Conservation (phyloP, 2,888 invertebrate species). For the Lysandra bellargus region DNA sequence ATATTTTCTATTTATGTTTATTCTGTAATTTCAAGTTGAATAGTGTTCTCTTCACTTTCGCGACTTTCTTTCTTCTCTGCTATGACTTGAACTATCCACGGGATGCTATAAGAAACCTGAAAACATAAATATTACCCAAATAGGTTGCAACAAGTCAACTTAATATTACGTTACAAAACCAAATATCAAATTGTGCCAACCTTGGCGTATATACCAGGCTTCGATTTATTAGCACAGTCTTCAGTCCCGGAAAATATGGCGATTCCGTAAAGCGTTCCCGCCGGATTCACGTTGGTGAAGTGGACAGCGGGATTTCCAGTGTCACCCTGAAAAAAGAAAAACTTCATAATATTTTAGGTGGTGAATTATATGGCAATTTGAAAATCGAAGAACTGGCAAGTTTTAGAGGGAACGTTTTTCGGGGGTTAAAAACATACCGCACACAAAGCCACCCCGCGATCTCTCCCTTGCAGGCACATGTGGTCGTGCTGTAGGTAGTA, state of each 20-base stretch:
- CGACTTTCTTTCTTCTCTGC: slow-evolving; percentile 56
- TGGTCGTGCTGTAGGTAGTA: slow-evolving; percentile 71
- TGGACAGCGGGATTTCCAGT: slow-evolving; percentile 73
- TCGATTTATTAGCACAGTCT: slow-evolving; percentile 70
- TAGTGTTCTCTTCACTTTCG: slow-evolving; percentile 65
- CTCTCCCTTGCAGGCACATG: slow-evolving; percentile 62
- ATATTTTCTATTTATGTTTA: slow-evolving; percentile 30
- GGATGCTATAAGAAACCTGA: slow-evolving; percentile 65
- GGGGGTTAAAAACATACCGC: slow-evolving; percentile 54
- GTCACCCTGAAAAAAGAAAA: slow-evolving; percentile 59
- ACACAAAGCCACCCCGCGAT: slow-evolving; percentile 68
- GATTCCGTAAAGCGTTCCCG: slow-evolving; percentile 66
- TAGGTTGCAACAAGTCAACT: background rate
- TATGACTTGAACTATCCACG: slow-evolving; percentile 64
- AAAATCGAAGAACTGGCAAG: background rate
- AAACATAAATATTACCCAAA: slow-evolving; percentile 35
- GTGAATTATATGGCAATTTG: no score
- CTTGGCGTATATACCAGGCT: slow-evolving; percentile 73
- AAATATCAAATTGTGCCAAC: slow-evolving; percentile 45
- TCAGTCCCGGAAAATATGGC: slow-evolving; percentile 73
- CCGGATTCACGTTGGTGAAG: slow-evolving; percentile 66
- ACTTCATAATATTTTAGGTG: background rate
- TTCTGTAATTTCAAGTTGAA: slow-evolving; percentile 52
- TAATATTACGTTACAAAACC: no score
- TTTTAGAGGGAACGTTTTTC: no score